A percentile compares a stretch with the other conserved stretches of the same genome.
These are phyloP conservation scores for Schizotus pectinicornis DNA, from an alignment of 2,888 invertebrate genomes.

Conservation along the genomic window DNA sequence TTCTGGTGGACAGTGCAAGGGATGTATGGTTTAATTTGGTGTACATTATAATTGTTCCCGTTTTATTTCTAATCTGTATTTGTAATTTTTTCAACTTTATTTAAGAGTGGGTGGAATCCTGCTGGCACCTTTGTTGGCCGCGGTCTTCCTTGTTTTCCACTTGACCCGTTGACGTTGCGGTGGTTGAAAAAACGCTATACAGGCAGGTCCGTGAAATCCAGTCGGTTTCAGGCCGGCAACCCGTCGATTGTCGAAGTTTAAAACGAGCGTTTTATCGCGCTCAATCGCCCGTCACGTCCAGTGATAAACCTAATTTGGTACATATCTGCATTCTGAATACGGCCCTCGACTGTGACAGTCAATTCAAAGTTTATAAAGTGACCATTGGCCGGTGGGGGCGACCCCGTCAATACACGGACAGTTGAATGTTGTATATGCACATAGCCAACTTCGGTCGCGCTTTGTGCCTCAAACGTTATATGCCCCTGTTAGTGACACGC, in stretches of 20 bases:
- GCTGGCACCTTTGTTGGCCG: too few relatives aligned
- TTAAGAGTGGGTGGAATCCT: too few relatives aligned
- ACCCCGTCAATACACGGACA: constrained; percentile 51
- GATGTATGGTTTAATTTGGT: too few relatives aligned
- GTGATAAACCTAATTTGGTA: constrained; percentile 46
- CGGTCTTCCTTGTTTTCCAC: too few relatives aligned
- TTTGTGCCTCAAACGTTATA: constrained; percentile 50
- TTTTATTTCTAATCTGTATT: too few relatives aligned
- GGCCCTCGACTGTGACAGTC: constrained; percentile 49
- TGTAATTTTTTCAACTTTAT: too few relatives aligned
- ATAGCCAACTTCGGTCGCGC: constrained; percentile 48
- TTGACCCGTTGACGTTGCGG: too few relatives aligned
- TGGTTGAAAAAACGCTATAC: too few relatives aligned
- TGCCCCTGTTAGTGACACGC: constrained; percentile 50
- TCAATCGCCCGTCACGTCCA: constrained; percentile 37
- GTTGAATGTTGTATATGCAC: constrained; percentile 50
- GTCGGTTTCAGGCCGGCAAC: too few relatives aligned
- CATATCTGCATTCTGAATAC: constrained; percentile 45
- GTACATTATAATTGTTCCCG: too few relatives aligned
- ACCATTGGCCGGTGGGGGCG: constrained; percentile 47
- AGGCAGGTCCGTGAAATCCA: too few relatives aligned
- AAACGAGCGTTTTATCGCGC: not conserved
- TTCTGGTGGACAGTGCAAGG: too few relatives aligned
- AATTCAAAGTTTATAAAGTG: constrained; percentile 57
- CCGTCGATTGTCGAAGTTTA: not conserved